Evolutionary conservation across 2,888 invertebrate species (phyloP).

Genomic region (Dermolepida albohirtum): DNA sequence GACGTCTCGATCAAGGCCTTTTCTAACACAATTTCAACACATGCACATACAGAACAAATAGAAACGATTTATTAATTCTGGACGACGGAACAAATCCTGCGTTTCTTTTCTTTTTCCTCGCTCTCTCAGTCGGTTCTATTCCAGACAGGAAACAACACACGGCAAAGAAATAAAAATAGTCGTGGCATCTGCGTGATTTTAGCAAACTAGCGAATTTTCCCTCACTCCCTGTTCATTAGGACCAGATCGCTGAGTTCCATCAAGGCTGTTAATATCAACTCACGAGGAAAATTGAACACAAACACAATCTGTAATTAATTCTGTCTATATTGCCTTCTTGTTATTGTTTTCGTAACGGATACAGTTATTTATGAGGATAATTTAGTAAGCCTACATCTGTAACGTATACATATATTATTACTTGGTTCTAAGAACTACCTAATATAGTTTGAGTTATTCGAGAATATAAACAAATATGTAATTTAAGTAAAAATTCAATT

Average conservation of each 20-base stretch:
- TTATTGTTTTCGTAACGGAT: background rate
- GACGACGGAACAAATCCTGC: constrained; percentile 12
- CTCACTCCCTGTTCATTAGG: constrained; percentile 4
- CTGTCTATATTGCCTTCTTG: background rate
- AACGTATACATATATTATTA: too few species aligned
- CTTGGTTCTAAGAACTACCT: too few species aligned
- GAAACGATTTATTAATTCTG: constrained; percentile 21
- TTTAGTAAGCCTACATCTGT: background rate
- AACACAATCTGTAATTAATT: constrained; percentile 20
- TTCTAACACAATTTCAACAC: constrained; percentile 18
- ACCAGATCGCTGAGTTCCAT: constrained; percentile 18
- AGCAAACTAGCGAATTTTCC: constrained; percentile 19
- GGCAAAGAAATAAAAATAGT: constrained; percentile 13
- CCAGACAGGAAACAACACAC: constrained; percentile 3
- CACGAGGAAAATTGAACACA: constrained; percentile 14
- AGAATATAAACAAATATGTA: too few species aligned
- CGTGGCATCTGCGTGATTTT: constrained; percentile 2
- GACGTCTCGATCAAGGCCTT: constrained; percentile 12
- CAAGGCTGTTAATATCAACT: constrained; percentile 17
- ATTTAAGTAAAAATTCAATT: too few species aligned
- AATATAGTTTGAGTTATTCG: too few species aligned
- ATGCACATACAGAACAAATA: background rate
- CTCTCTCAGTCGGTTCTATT: background rate
- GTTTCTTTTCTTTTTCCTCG: background rate
- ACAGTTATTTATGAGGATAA: background rate